Percentiles rank a stretch among this genome's conserved stretches.
Evolutionary conservation across 2,113 vertebrate species (phyloP).

Genomic region (Leptobrachium ailaonicum): DNA sequence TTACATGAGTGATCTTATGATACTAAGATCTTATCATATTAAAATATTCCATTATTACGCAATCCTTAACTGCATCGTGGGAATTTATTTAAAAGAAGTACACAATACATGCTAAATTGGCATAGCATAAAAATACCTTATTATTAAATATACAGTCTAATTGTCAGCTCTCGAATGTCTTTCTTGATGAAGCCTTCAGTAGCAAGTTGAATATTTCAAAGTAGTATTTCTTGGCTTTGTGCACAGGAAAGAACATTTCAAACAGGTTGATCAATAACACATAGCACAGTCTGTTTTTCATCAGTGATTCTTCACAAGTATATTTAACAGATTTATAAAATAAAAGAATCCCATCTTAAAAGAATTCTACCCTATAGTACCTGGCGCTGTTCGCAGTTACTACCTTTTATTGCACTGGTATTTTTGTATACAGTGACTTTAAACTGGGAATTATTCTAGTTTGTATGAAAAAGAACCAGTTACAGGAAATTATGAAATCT

Average conservation of each 20-base stretch:
- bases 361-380: slow-evolving; percentile 79
- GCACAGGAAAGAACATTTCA: slow-evolving; percentile 63
- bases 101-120: neutral
- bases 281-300: slow-evolving; percentile 78
- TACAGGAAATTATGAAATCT: neutral
- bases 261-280: slow-evolving; percentile 73
- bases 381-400: slow-evolving; percentile 76
- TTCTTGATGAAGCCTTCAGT: slow-evolving; percentile 66
- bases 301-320: slow-evolving; percentile 75
- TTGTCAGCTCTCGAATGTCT: neutral
- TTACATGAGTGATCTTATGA: no score
- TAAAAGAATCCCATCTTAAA: slow-evolving; percentile 81
- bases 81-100: no score
- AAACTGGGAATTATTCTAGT: neutral
- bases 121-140: neutral
- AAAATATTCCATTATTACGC: no score
- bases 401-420: slow-evolving; percentile 69
- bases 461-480: neutral
- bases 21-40: no score
- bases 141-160: slow-evolving; percentile 6
- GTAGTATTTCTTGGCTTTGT: slow-evolving; percentile 67
- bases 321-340: slow-evolving; percentile 84
- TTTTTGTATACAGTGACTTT: slow-evolving; percentile 69
- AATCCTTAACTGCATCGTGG: no score
- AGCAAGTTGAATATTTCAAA: slow-evolving; percentile 69